A percentile compares a stretch with the other conserved stretches of the same genome.
Conservation (phyloP, 2,113 vertebrate genomes). For the Oophaga pumilio region DNA sequence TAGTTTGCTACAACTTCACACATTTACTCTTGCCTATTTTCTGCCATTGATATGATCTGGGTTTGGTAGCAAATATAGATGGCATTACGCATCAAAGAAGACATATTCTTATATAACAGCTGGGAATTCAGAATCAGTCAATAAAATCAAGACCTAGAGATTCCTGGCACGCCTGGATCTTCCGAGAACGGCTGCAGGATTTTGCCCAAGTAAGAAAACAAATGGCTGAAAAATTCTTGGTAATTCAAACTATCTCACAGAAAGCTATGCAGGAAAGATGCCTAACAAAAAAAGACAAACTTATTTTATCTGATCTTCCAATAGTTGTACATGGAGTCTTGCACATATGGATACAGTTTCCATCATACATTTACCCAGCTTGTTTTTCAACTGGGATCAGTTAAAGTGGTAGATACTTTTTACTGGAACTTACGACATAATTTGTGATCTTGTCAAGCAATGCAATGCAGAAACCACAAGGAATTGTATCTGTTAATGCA, state of each 20-base stretch:
- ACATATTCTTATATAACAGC: slow-evolving; percentile 3
- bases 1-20: slow-evolving; percentile 12
- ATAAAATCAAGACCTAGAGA: not conserved
- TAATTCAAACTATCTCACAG: not conserved
- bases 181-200: not conserved
- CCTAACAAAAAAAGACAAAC: not conserved
- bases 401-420: not conserved
- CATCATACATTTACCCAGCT: not conserved
- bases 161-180: not conserved
- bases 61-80: slow-evolving; percentile 1
- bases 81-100: not conserved
- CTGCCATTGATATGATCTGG: not conserved
- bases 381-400: not conserved
- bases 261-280: not conserved
- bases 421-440: not conserved
- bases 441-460: too few species aligned
- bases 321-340: not conserved
- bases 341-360: not conserved
- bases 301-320: not conserved
- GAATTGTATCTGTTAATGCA: not conserved
- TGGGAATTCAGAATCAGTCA: not conserved
- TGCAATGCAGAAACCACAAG: too few species aligned
- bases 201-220: not conserved
- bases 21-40: not conserved
- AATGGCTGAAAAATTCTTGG: not conserved